A percentile compares a stretch with the other conserved stretches of the same genome.
Conservation (phyloP, 2,797 vertebrate genomes). For the Melanotaenia nigrans region DNA sequence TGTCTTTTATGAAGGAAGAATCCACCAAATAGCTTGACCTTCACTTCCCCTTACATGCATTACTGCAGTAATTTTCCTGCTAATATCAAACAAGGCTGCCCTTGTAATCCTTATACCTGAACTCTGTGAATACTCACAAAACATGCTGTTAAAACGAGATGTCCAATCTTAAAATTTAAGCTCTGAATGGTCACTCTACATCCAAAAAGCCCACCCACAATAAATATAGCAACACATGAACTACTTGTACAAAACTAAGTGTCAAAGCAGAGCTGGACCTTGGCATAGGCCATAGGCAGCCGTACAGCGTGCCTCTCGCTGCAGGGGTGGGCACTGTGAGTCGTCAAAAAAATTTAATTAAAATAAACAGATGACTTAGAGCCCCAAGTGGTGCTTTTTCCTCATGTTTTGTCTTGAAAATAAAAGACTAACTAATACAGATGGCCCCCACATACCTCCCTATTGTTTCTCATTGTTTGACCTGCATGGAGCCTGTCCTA, state of each 20-base stretch:
- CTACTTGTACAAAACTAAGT: constrained; percentile 32
- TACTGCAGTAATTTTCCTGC: constrained; percentile 30
- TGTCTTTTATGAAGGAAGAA: constrained; percentile 27
- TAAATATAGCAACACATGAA: constrained; percentile 46
- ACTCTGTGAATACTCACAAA: constrained; percentile 37
- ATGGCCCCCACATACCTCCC: too few species aligned
- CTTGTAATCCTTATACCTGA: constrained; percentile 22
- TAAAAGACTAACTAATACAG: too few species aligned
- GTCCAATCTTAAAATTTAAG: constrained; percentile 41
- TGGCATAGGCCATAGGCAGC: too few species aligned
- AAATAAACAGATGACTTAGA: too few species aligned
- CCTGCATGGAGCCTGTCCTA: too few species aligned
- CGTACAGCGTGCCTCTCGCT: too few species aligned
- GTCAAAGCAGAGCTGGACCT: background rate
- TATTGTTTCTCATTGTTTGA: too few species aligned
- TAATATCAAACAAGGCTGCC: constrained; percentile 42
- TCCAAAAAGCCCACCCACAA: constrained; percentile 32
- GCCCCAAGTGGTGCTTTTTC: too few species aligned
- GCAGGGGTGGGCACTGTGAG: too few species aligned
- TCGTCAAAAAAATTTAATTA: too few species aligned
- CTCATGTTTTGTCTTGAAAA: too few species aligned
- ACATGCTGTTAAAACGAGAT: constrained; percentile 26
- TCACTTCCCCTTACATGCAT: constrained; percentile 39
- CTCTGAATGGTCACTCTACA: constrained; percentile 31
- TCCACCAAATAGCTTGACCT: constrained; percentile 46